Percentiles rank a stretch among this genome's conserved stretches.
phyloP scores from a whole-genome alignment of 1,140 invertebrate genomes.

The Drepana arcuata region DNA sequence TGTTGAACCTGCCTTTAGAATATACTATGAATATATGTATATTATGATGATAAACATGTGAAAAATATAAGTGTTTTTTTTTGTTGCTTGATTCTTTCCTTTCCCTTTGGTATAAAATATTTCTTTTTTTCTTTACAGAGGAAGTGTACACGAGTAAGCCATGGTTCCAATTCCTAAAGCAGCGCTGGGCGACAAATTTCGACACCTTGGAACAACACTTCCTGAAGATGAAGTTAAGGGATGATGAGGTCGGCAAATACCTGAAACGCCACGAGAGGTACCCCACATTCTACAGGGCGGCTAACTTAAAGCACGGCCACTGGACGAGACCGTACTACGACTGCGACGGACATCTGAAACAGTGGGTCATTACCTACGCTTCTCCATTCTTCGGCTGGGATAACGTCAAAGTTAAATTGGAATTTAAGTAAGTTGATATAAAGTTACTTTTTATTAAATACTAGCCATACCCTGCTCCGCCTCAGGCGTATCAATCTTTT shows the following conservation, averaged over 20 bases:
- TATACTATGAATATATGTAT: too few species aligned
- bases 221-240: slow-evolving; percentile 93
- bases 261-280: slow-evolving; percentile 91
- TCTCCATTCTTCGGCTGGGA: slow-evolving; percentile 98
- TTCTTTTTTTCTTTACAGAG: slow-evolving; percentile 68
- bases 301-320: slow-evolving; percentile 89
- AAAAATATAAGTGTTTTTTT: too few species aligned
- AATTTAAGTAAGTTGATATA: slow-evolving; percentile 95
- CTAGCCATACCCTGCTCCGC: too few species aligned
- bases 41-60: too few species aligned
- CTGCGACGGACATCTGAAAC: slow-evolving; percentile 92
- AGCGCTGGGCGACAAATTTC: slow-evolving; percentile 95
- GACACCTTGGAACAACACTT: slow-evolving; percentile 93
- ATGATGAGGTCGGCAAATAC: slow-evolving; percentile 88
- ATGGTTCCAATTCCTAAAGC: slow-evolving; percentile 91
- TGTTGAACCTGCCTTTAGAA: too few species aligned
- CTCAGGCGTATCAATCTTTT: too few species aligned
- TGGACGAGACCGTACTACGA: slow-evolving; percentile 96
- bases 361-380: slow-evolving; percentile 96
- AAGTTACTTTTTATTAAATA: too few species aligned
- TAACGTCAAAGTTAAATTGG: slow-evolving; percentile 88
- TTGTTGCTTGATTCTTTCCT: too few species aligned
- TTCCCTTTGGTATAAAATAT: too few species aligned
- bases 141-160: slow-evolving; percentile 87
- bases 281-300: slow-evolving; percentile 88